Conservation (phyloP, 2,113 vertebrate genomes). For the Plectropomus leopardus region DNA sequence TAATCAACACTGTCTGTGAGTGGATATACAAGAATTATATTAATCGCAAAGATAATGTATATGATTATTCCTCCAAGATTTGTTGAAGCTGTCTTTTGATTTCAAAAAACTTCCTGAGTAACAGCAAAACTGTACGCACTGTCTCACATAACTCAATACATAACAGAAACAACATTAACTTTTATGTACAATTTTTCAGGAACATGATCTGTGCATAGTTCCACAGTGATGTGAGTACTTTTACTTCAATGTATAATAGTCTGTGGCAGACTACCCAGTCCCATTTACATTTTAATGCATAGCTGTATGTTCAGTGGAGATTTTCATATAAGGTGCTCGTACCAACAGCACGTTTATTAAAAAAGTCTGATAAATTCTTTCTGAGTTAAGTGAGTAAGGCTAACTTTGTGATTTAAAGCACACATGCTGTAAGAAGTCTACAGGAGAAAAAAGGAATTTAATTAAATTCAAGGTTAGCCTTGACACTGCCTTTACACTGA, state of each 20-base stretch:
- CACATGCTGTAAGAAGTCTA: conserved; percentile 41
- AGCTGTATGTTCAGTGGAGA: neutral
- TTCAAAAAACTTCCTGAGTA: neutral
- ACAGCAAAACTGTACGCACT: neutral
- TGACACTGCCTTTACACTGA: conserved; percentile 63
- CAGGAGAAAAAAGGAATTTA: conserved; percentile 52
- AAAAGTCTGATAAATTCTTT: conserved; percentile 39
- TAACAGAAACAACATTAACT: neutral
- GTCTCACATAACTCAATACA: neutral
- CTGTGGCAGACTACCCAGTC: neutral
- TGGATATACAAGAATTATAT: neutral
- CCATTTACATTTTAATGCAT: conserved; percentile 29
- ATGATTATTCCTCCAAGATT: neutral
- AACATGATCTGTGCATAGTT: neutral
- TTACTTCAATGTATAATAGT: neutral
- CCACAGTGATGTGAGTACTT: neutral
- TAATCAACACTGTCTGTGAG: no score
- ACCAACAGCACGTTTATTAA: conserved; percentile 16
- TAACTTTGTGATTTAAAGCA: conserved; percentile 45
- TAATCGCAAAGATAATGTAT: neutral
- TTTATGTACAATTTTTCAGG: neutral
- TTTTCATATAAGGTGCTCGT: neutral
- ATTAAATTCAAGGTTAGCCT: conserved; percentile 77
- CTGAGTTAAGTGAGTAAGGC: neutral
- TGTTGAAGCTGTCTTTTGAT: neutral